A percentile compares a stretch with the other conserved stretches of the same genome.
phyloP scores from a whole-genome alignment of 2,888 invertebrate genomes.

The Hecatera dysodea region DNA sequence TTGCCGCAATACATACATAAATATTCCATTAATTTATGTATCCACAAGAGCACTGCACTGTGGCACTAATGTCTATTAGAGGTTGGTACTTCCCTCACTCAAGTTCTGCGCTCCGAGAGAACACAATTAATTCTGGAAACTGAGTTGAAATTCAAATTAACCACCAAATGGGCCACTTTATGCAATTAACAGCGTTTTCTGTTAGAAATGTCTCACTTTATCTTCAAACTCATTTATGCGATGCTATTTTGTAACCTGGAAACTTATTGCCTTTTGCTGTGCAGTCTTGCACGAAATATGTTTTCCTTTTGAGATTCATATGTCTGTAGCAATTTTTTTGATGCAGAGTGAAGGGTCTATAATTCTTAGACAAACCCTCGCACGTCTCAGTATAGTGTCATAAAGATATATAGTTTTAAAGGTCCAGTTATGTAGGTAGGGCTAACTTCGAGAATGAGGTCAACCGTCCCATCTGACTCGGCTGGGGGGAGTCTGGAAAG shows the following conservation, averaged over 20 bases:
- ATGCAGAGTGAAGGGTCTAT: too few relatives aligned
- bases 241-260: not conserved
- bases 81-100: slow-evolving; percentile 25
- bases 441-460: too few relatives aligned
- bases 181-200: slow-evolving; percentile 66
- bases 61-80: slow-evolving; percentile 22
- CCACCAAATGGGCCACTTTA: slow-evolving; percentile 64
- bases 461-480: too few relatives aligned
- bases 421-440: too few relatives aligned
- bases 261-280: slow-evolving; percentile 10
- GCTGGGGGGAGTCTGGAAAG: too few relatives aligned
- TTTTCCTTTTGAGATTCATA: slow-evolving; percentile 1
- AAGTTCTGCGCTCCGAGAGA: slow-evolving; percentile 32
- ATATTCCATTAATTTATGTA: slow-evolving; percentile 11
- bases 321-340: not conserved
- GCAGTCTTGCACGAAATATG: not conserved
- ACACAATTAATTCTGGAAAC: slow-evolving; percentile 67
- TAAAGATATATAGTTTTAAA: too few relatives aligned
- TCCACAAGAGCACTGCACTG: slow-evolving; percentile 13
- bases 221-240: slow-evolving; percentile 44
- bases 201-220: slow-evolving; percentile 54
- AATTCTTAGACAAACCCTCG: too few relatives aligned
- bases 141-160: slow-evolving; percentile 69
- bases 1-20: not conserved
- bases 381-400: too few relatives aligned